phyloP scores from a whole-genome alignment of 2,797 vertebrate species.

The Oryzias dopingdopingensis region DNA sequence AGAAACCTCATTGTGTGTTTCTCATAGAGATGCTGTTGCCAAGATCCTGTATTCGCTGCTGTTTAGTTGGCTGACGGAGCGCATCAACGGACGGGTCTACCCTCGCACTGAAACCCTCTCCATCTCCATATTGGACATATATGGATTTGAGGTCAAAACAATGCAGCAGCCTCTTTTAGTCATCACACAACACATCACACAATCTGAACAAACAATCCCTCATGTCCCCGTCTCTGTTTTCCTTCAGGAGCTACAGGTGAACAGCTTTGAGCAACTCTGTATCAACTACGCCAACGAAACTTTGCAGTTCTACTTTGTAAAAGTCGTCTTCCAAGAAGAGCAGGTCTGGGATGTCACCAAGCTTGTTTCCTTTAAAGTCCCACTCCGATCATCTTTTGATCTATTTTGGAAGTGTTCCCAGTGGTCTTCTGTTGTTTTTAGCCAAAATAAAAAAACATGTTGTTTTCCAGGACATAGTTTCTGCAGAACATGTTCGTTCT shows the following conservation, averaged over 20 bases:
- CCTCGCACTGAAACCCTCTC: constrained; percentile 86
- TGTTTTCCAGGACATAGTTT: too few species aligned
- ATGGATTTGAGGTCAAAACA: constrained; percentile 89
- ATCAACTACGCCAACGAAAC: constrained; percentile 97
- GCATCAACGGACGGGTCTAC: constrained; percentile 90
- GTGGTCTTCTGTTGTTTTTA: too few species aligned
- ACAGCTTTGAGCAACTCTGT: constrained; percentile 96
- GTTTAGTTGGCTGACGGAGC: constrained; percentile 91
- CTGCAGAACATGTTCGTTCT: too few species aligned
- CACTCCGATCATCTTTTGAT: too few species aligned
- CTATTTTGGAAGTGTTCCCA: too few species aligned
- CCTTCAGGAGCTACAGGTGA: constrained; percentile 88
- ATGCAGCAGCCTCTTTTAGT: constrained; percentile 8
- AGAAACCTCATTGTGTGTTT: constrained; percentile 69
- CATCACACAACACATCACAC: background rate
- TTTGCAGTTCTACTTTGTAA: constrained; percentile 92
- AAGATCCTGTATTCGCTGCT: constrained; percentile 96
- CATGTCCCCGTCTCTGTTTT: constrained; percentile 18
- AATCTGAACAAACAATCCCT: constrained; percentile 9
- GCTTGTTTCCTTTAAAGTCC: background rate
- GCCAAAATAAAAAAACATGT: too few species aligned
- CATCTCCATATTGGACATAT: constrained; percentile 94
- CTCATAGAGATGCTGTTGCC: constrained; percentile 87
- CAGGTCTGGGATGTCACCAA: constrained; percentile 79
- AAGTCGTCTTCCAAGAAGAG: constrained; percentile 91